Evolutionary conservation across 2,888 invertebrate genomes (phyloP).

Genomic region (Ametastegia equiseti): DNA sequence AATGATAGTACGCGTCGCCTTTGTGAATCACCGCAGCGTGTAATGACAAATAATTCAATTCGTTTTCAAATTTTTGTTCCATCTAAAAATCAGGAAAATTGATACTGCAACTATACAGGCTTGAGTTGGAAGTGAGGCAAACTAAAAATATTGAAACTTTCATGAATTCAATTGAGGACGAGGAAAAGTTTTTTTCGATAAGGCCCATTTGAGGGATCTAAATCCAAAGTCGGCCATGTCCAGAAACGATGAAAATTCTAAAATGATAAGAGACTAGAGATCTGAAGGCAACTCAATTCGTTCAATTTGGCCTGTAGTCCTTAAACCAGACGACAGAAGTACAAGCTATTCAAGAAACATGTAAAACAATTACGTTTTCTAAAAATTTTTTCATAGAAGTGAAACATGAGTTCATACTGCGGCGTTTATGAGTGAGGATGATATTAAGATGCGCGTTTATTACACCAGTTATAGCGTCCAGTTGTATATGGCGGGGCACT

Average conservation of each 20-base stretch:
- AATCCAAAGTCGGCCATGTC: no score
- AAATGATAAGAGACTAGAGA: no score
- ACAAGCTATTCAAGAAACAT: neutral
- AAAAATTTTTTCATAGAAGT: neutral
- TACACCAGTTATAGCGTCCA: neutral
- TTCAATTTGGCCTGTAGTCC: no score
- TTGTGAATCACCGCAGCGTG: neutral
- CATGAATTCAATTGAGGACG: no score
- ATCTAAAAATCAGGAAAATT: neutral
- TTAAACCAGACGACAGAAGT: no score
- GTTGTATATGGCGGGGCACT: conserved; percentile 15
- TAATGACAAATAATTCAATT: neutral
- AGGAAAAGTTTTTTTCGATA: no score
- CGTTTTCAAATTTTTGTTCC: neutral
- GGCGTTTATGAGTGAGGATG: neutral
- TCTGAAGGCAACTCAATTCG: no score
- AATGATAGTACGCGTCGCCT: neutral
- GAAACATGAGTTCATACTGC: neutral
- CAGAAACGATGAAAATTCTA: no score
- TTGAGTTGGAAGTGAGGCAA: no score
- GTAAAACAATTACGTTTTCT: neutral
- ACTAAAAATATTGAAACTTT: neutral
- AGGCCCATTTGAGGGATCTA: no score
- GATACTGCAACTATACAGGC: neutral
- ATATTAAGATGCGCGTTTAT: conserved; percentile 9